These are phyloP conservation scores for Pemphigus obesinymphae DNA, from an alignment of 1,140 invertebrate genomes.

Conservation along the genomic window DNA sequence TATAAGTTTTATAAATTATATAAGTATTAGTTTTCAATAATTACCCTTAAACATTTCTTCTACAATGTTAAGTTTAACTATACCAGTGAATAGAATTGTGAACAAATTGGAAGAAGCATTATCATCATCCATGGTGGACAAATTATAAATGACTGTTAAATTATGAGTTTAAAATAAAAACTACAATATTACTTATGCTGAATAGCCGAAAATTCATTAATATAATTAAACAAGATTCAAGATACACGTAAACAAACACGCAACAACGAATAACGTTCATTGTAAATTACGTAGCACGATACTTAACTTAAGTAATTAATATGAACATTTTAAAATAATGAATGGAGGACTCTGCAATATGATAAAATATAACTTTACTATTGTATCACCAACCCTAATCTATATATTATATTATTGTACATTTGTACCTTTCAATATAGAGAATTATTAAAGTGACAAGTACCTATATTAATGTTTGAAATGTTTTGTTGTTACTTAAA, in stretches of 20 bases:
- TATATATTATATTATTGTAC: no score
- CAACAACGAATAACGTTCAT: not conserved
- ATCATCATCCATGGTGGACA: not conserved
- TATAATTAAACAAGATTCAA: conserved; percentile 5
- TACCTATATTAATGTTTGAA: no score
- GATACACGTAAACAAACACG: not conserved
- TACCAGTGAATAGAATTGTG: not conserved
- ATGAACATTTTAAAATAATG: not conserved
- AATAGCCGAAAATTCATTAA: not conserved
- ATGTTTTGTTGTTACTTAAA: no score
- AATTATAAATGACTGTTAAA: not conserved
- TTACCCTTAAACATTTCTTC: not conserved
- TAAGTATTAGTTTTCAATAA: not conserved
- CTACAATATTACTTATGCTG: not conserved
- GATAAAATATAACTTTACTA: no score
- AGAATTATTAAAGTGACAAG: no score
- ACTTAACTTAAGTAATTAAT: not conserved
- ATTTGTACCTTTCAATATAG: no score
- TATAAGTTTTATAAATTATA: no score
- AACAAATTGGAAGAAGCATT: not conserved
- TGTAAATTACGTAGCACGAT: not conserved
- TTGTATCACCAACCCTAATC: no score
- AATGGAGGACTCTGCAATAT: no score
- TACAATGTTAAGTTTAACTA: not conserved
- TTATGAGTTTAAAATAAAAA: not conserved